These are phyloP conservation scores for Agriopis leucophaearia DNA, from an alignment of 2,888 invertebrate genomes.

Conservation along the genomic window DNA sequence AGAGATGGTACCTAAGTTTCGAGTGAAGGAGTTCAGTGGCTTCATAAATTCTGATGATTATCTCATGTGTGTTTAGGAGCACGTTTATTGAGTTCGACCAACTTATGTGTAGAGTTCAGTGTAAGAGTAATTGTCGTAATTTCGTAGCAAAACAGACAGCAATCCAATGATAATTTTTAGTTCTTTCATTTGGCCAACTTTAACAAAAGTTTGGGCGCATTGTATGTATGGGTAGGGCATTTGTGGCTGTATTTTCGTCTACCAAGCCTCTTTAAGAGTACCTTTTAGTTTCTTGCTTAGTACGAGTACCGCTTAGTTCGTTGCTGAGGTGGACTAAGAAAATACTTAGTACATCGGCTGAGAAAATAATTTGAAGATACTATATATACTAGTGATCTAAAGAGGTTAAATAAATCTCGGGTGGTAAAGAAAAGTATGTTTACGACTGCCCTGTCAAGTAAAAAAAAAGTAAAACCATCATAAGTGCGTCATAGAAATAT, in stretches of 20 bases:
- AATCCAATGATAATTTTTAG: not conserved
- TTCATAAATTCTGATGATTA: constrained; percentile 39
- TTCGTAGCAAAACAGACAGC: not conserved
- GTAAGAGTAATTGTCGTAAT: not conserved
- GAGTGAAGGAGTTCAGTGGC: constrained; percentile 37
- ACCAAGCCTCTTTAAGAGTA: not conserved
- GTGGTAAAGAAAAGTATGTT: no score
- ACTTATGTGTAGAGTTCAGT: not conserved
- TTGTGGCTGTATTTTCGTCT: constrained; percentile 11
- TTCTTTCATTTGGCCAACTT: not conserved
- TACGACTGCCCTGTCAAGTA: no score
- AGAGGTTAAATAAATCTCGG: no score
- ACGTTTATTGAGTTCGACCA: constrained; percentile 3
- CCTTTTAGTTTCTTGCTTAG: constrained; percentile 2
- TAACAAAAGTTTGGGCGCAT: not conserved
- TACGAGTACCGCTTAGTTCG: constrained; percentile 4
- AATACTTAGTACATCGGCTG: constrained; percentile 1
- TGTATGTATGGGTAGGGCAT: not conserved
- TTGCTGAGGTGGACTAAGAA: not conserved
- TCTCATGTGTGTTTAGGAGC: constrained; percentile 32
- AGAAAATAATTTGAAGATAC: constrained; percentile 11
- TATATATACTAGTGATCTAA: not conserved
- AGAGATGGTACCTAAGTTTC: constrained; percentile 34
- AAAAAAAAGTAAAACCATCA: no score
- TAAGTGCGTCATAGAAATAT: no score